Evolutionary conservation across 2,113 vertebrate species (phyloP), one percentile per base, ranked within the genome.

Genomic region (Corapipo altera): DNA sequence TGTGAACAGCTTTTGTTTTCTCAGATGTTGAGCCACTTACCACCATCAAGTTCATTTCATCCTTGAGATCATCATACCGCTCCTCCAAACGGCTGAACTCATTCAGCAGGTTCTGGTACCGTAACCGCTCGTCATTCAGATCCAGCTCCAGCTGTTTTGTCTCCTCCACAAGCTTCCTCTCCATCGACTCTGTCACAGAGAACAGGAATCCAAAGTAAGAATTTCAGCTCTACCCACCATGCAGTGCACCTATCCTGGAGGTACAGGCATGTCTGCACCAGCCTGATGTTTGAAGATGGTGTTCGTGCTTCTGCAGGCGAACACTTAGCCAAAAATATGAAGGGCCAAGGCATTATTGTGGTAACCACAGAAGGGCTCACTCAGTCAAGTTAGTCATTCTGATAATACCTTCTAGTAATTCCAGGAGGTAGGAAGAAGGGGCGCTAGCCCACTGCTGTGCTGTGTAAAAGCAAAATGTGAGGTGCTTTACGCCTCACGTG

Each of bases 71-170:
- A 85, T 99, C 99, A 37, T 99, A 99, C 22, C 99, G 98, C 96
- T 99, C 99, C 97, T 99, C 99, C 52, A 99, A 96, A 78, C 99
- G 98, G 85, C 98, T 99, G 96, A 99, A 99, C 94, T 99, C 99
- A 37, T 98, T 98, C 81, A 99, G 98, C 74, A 99, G 98, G 97
- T 99, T 99, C 98, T 99, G 99, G 88, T 99, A 99, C 74, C 99
- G 98, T 23, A 99, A 97, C 17, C 99, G 98, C 46, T 99, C 99
- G 75, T 99, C 99, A 30, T 99, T 99, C 97, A 99, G 97, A 83
- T 99, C 99, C 1, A 98, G 98, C 96, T 99, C 98, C 88, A 99
- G 97, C 97, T 99, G 99, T 90, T 99, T 98, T 0, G 99, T 99
- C 97, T 99, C 99, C 97, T 99, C 98, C 61, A 97, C 97, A 32